These are phyloP conservation scores for Pluvialis apricaria DNA, from an alignment of 2,113 vertebrate species.

Conservation along the genomic window DNA sequence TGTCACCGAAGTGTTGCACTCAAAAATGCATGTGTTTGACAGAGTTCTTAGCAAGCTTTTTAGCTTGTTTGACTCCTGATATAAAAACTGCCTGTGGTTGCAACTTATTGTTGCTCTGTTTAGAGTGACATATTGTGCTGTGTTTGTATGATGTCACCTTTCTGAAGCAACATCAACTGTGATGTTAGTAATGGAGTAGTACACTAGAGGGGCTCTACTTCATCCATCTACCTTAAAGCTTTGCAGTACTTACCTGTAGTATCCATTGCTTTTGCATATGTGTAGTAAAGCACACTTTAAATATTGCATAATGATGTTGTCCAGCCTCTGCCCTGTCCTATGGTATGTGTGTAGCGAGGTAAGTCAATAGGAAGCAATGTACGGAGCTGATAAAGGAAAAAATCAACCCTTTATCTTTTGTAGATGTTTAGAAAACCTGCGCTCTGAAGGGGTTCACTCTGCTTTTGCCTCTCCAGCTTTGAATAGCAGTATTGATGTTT, in stretches of 20 bases:
- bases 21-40: neutral
- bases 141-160: neutral
- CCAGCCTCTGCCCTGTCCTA: neutral
- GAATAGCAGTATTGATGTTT: neutral
- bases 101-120: neutral
- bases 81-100: neutral
- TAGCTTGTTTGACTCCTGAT: neutral
- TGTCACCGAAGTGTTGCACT: neutral
- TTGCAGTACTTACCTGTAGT: neutral
- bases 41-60: neutral
- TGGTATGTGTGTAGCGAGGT: rapidly evolving
- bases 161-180: neutral
- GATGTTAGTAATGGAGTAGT: neutral
- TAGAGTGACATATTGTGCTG: neutral
- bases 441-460: neutral
- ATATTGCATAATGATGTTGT: neutral
- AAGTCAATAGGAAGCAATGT: neutral
- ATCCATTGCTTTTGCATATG: neutral
- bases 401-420: neutral
- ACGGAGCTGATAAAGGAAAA: neutral
- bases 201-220: neutral
- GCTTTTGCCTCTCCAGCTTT: neutral
- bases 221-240: neutral
- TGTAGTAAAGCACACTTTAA: neutral
- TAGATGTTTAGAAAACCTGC: neutral